These are phyloP conservation scores for Melanogrammus aeglefinus DNA, from an alignment of 2,797 vertebrate genomes.

Conservation along the genomic window DNA sequence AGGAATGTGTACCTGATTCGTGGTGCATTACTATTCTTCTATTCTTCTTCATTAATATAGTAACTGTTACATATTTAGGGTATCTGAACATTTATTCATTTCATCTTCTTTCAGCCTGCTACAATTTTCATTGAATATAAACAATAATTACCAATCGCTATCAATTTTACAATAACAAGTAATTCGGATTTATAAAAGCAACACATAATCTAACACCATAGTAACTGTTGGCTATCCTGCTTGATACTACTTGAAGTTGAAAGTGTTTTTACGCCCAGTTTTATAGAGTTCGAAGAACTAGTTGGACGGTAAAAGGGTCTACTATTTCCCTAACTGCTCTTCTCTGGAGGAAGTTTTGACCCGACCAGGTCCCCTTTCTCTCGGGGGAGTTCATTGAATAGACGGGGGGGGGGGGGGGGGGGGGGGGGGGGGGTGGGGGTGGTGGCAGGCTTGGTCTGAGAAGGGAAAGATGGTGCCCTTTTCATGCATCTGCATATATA, in stretches of 20 bases:
- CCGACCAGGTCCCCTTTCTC: background rate
- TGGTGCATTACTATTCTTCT: no score
- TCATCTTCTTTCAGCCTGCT: conserved; percentile 10
- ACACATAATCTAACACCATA: background rate
- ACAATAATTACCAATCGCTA: no score
- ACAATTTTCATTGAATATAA: background rate
- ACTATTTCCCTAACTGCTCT: background rate
- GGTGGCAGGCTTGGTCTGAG: conserved; percentile 1
- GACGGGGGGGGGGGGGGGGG: background rate
- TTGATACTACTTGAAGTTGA: background rate
- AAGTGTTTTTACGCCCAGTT: background rate
- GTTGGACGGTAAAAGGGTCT: background rate
- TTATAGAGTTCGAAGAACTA: background rate
- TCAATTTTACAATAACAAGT: conserved; percentile 42
- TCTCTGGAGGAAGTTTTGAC: conserved; percentile 1
- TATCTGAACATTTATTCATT: background rate
- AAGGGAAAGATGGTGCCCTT: conserved; percentile 25
- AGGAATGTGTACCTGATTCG: background rate
- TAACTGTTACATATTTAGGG: background rate
- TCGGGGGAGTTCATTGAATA: background rate
- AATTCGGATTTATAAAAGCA: background rate
- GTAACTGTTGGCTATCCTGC: background rate
- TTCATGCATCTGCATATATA: conserved; percentile 5
- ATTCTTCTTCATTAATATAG: no score
- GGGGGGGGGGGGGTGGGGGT: background rate